These are phyloP conservation scores for Tragelaphus scriptus DNA, from an alignment of 2,113 vertebrate genomes.

Conservation along the genomic window DNA sequence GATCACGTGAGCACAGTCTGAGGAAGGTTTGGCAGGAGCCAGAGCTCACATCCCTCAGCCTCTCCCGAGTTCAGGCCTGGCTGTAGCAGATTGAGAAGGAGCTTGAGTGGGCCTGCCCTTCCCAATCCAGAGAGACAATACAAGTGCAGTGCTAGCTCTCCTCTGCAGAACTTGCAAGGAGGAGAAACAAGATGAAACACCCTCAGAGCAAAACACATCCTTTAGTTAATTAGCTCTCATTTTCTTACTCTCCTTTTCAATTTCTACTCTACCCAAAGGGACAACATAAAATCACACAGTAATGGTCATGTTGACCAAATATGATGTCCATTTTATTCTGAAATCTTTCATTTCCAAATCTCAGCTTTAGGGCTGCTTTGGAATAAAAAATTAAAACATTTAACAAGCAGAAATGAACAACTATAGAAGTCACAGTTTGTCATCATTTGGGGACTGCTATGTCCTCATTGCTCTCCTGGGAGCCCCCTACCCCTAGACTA, in stretches of 20 bases:
- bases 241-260: not conserved
- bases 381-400: not conserved
- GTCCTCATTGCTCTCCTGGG: not conserved
- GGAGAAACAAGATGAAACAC: not conserved
- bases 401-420: not conserved
- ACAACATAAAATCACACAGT: not conserved
- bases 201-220: not conserved
- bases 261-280: not conserved
- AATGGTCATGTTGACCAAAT: not conserved
- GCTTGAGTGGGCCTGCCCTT: not conserved
- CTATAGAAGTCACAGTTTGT: not conserved
- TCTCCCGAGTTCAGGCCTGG: not conserved
- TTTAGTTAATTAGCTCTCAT: not conserved
- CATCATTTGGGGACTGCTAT: not conserved
- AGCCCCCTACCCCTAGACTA: fast-evolving
- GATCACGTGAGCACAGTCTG: too few species aligned
- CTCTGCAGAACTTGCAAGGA: not conserved
- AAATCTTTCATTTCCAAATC: not conserved
- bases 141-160: fast-evolving
- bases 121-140: not conserved
- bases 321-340: not conserved
- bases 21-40: not conserved
- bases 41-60: not conserved
- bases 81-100: not conserved
- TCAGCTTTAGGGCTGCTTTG: not conserved